Base-by-base conservation (phyloP, 2,888 invertebrate species). In the Endomychus coccineus region DNA sequence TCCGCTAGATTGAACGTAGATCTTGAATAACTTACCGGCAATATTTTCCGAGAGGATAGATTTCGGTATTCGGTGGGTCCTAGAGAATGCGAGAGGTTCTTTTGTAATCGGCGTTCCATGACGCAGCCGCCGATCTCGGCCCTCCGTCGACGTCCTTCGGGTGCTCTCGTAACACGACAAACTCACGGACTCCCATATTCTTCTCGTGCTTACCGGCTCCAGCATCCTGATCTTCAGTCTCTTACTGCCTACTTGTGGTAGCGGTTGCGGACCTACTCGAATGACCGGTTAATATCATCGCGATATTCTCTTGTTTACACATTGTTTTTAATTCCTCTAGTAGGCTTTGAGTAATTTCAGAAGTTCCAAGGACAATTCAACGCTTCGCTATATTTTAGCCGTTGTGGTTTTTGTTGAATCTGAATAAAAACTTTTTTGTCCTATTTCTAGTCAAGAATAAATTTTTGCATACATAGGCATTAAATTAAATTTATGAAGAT, bases 91-190 rank as follows among this genome's bases (percentile, higher is more conserved):
- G 21, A 19, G 21, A n/a, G 6, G 6, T 9, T 19, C 9, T 9
- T 6, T 19, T 19, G 9, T 7, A 19, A 19, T 6, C 21, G 6
- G 6, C 21, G 21, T 7, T 16, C 23, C 12, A 10, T 21, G 46
- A 39, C 48, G 42, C 47, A 43, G 40, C 42, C 47, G 44, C 47
- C 44, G 35, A 28, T 17, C 36, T 46, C 52, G 51, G 36, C 16
- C 36, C 27, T 34, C n/a, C 28, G 32, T 27, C 48, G 47, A 37
- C 35, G 15, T 24, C 36, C 34, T 38, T 46, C 48, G 51, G 67
- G 65, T 68, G 58, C 70, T 70, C 49, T 65, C 67, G 64, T 69
- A 67, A 49, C 64, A 60, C 66, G 66, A 55, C 71, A 69, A 69
- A 68, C 71, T 68, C 68, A 67, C 52, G 54, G 49, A 50, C 46